Conservation (phyloP, 2,888 invertebrate genomes). For the Cheilosia urbana region DNA sequence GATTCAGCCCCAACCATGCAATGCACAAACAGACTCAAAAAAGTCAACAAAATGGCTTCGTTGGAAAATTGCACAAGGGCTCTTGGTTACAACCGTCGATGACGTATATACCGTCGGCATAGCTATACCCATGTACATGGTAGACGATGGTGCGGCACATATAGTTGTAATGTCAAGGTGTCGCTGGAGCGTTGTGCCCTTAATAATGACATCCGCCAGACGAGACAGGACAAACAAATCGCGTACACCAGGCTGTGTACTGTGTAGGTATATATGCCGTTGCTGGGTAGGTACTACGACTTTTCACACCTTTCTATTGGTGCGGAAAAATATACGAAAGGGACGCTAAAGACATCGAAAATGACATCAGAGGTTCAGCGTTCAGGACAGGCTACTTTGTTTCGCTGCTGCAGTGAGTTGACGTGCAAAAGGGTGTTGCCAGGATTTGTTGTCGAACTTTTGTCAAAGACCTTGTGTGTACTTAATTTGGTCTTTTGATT, state of each 20-base stretch:
- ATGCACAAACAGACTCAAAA: constrained; percentile 20
- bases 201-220: constrained; percentile 70
- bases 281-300: constrained; percentile 18
- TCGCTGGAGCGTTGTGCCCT: constrained; percentile 38
- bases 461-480: neutral
- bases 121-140: neutral
- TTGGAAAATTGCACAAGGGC: constrained; percentile 47
- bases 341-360: neutral
- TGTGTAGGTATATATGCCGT: constrained; percentile 2
- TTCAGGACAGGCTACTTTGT: neutral
- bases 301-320: constrained; percentile 56
- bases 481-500: neutral
- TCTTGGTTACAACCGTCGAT: constrained; percentile 34
- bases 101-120: neutral
- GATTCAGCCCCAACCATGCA: too few relatives aligned
- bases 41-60: constrained; percentile 42
- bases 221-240: constrained; percentile 60
- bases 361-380: neutral
- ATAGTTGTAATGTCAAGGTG: constrained; percentile 28
- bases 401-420: neutral
- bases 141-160: neutral
- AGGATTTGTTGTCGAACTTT: constrained; percentile 1
- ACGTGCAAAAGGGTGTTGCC: constrained; percentile 39
- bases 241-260: neutral
- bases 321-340: constrained; percentile 1